A percentile compares a stretch with the other conserved stretches of the same genome.
Conservation (phyloP, 2,888 invertebrate species). For the Halictus ligatus region DNA sequence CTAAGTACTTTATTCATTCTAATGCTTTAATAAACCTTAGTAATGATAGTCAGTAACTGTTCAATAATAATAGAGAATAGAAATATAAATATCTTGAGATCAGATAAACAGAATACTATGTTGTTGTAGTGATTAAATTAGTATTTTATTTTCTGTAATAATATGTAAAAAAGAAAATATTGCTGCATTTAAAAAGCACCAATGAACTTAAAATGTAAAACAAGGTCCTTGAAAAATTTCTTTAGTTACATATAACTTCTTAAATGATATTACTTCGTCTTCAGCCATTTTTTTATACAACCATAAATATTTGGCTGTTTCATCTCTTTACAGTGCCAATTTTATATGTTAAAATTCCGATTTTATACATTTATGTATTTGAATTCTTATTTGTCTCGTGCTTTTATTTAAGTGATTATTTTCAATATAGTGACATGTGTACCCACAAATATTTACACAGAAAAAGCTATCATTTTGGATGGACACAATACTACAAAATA, state of each 20-base stretch:
- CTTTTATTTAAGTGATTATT: neutral
- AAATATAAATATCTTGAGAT: neutral
- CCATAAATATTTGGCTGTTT: neutral
- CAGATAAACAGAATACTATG: neutral
- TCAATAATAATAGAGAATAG: too few relatives aligned
- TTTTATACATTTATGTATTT: neutral
- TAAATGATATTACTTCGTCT: neutral
- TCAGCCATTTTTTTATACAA: neutral
- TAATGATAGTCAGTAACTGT: too few relatives aligned
- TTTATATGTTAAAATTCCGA: neutral
- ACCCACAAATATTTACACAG: neutral
- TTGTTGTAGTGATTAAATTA: neutral
- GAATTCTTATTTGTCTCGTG: neutral
- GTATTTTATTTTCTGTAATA: neutral
- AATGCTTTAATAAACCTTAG: too few relatives aligned
- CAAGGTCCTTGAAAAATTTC: neutral
- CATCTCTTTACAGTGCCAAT: neutral
- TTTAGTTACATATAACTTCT: too few relatives aligned
- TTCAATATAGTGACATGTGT: neutral
- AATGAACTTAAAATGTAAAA: neutral
- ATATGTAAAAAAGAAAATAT: neutral
- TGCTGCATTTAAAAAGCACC: neutral
- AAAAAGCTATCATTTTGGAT: neutral
- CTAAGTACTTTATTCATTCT: too few relatives aligned
- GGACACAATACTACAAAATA: neutral